Percentiles rank a stretch among this genome's conserved stretches.
phyloP scores from a whole-genome alignment of 2,797 vertebrate species.

The Ceyx erithaca region DNA sequence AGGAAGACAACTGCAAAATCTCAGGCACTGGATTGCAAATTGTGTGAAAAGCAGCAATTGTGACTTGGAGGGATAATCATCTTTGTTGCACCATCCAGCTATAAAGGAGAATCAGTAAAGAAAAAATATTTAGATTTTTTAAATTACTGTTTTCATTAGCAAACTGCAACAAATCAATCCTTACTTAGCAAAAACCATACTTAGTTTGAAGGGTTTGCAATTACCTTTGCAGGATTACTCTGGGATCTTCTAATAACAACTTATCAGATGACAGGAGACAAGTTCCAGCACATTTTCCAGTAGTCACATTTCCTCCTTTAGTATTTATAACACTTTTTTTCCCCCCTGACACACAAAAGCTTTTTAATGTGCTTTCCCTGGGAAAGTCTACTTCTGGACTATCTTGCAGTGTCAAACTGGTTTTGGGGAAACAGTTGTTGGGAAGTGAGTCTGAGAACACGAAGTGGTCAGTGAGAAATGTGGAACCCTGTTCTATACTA shows the following conservation, averaged over 20 bases:
- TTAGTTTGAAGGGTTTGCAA: neutral
- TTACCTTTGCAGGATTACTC: neutral
- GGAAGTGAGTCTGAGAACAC: neutral
- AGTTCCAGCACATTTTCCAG: conserved; percentile 63
- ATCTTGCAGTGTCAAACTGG: neutral
- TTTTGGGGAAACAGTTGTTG: neutral
- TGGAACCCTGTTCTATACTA: neutral
- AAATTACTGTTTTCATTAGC: neutral
- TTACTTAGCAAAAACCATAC: neutral
- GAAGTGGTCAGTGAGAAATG: conserved; percentile 50
- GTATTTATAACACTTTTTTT: conserved; percentile 27
- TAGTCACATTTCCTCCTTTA: conserved; percentile 65
- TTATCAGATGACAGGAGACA: conserved; percentile 25
- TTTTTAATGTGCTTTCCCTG: neutral
- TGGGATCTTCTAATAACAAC: neutral
- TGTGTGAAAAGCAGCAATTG: conserved; percentile 6
- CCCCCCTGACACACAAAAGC: neutral
- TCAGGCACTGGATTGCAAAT: neutral
- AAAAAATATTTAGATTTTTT: neutral
- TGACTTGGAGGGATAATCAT: neutral
- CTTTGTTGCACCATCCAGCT: neutral
- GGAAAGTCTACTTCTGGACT: conserved; percentile 15
- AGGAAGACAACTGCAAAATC: conserved; percentile 34
- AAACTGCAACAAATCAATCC: neutral
- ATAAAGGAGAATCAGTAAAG: neutral